Evolutionary conservation across 2,888 invertebrate species (phyloP).

Genomic region (Agrotis ipsilon): DNA sequence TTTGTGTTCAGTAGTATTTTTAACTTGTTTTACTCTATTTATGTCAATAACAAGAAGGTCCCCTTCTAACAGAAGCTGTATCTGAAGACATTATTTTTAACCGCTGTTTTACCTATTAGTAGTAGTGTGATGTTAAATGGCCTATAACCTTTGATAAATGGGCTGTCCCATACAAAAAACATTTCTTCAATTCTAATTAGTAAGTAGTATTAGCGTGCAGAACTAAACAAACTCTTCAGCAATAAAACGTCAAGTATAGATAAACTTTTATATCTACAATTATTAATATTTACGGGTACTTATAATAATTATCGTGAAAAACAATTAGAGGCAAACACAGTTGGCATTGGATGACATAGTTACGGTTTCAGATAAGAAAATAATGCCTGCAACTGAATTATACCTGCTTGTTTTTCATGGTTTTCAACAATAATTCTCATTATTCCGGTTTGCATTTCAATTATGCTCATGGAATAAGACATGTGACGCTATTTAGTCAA

Average conservation of each 20-base stretch:
- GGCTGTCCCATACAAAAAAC: no score
- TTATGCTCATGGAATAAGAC: conserved; percentile 10
- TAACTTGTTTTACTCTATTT: conserved; percentile 30
- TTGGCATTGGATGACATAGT: conserved; percentile 23
- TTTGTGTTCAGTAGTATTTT: conserved; percentile 22
- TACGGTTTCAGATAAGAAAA: conserved; percentile 10
- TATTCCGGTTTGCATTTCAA: conserved; percentile 12
- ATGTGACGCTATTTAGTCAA: conserved; percentile 29
- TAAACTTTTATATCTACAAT: background rate
- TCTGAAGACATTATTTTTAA: background rate
- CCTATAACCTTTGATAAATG: no score
- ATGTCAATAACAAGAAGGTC: conserved; percentile 11
- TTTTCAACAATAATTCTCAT: conserved; percentile 6
- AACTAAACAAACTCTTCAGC: no score
- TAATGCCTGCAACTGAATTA: background rate
- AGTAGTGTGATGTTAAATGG: no score
- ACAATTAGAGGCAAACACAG: conserved; percentile 1
- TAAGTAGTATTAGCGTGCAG: no score
- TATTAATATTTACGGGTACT: background rate
- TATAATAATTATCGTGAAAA: background rate
- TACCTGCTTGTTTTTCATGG: conserved; percentile 8
- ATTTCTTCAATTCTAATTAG: no score
- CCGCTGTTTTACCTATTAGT: no score
- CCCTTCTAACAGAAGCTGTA: background rate
- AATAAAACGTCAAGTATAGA: no score